Base-by-base conservation (phyloP, 2,113 vertebrate species). In the Rhinolophus ferrumequinum region DNA sequence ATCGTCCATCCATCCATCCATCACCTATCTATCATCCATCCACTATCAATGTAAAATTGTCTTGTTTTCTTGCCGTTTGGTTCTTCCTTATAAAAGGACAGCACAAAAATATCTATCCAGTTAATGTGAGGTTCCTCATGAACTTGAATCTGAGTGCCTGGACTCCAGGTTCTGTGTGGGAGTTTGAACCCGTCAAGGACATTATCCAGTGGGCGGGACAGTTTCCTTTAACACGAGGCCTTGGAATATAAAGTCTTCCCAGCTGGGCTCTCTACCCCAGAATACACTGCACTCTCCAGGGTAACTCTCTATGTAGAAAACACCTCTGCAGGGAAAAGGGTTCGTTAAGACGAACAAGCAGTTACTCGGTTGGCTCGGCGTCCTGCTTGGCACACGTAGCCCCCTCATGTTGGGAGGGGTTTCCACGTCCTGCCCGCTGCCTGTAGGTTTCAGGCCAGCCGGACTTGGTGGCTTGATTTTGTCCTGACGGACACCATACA, bases 231-330 rank as follows among this genome's bases (percentile, higher is more conserved):
- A 30, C 38, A 11, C 11, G 30, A 12, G n/a, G n/a, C 50, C 8
- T 56, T 12, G 28, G 12, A 24, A 15, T 2, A 6, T 3, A 19
- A 2, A 3, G 41, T 18, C 75, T 66, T 30, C 15, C 60, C 1
- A 6, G 6, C 3, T 0, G 38, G 60, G 76, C 10, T 35, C 35
- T 54, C 62, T 11, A 4, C 1, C 1, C 1, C 14, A 5, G 47
- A 26, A 35, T 1, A 4, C 60, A 33, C 60, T 15, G 47, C 6
- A 4, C 6, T 1, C 8, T 4, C 30, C 38, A 4, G 54, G 5
- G 47, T 5, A 0, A 3, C 75, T 70, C 66, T 52, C 56, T n/a
- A 14, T 22, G 9, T 0, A 12, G 80, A 54, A 60, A 72, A 11
- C 6, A 18, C 30, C 56, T 41, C 26, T 0, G 19, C 26, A 52